Evolutionary conservation across 2,888 invertebrate species (phyloP).

Genomic region (Nesidiocoris tenuis): DNA sequence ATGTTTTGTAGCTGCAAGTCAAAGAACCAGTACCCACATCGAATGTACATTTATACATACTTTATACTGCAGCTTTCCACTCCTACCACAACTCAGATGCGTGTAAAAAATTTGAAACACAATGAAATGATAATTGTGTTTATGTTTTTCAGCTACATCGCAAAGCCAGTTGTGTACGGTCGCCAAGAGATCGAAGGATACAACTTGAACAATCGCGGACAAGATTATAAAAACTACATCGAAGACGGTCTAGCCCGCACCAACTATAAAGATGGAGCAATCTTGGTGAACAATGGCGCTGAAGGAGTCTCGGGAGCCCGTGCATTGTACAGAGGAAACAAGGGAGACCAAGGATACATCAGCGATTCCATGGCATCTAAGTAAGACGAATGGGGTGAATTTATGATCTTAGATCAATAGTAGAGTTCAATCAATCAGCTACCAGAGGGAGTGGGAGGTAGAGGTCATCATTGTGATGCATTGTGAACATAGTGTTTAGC

Average conservation of each 20-base stretch:
- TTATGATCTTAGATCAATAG: too few relatives aligned
- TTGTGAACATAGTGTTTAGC: too few relatives aligned
- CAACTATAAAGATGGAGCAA: constrained; percentile 4
- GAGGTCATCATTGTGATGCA: too few relatives aligned
- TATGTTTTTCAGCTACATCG: constrained; percentile 29
- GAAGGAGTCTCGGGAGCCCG: constrained; percentile 22
- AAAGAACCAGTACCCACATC: too few relatives aligned
- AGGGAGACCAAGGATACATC: constrained; percentile 28
- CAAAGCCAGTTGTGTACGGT: constrained; percentile 26
- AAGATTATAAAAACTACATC: constrained; percentile 23
- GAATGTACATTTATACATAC: too few relatives aligned
- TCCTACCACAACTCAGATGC: too few relatives aligned
- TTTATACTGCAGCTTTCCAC: too few relatives aligned
- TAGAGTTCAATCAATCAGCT: too few relatives aligned
- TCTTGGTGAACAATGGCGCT: constrained; percentile 27
- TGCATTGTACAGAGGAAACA: constrained; percentile 10
- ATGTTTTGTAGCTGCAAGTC: too few relatives aligned
- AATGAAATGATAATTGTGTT: too few relatives aligned
- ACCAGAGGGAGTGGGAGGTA: constrained; percentile 4
- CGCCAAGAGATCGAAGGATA: constrained; percentile 21
- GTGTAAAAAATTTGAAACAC: too few relatives aligned
- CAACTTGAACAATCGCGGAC: constrained; percentile 11
- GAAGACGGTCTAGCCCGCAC: constrained; percentile 21
- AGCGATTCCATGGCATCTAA: constrained; percentile 15
- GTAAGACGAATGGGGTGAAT: too few relatives aligned